phyloP scores from a whole-genome alignment of 2,888 invertebrate species.

The Phortica okadai region DNA sequence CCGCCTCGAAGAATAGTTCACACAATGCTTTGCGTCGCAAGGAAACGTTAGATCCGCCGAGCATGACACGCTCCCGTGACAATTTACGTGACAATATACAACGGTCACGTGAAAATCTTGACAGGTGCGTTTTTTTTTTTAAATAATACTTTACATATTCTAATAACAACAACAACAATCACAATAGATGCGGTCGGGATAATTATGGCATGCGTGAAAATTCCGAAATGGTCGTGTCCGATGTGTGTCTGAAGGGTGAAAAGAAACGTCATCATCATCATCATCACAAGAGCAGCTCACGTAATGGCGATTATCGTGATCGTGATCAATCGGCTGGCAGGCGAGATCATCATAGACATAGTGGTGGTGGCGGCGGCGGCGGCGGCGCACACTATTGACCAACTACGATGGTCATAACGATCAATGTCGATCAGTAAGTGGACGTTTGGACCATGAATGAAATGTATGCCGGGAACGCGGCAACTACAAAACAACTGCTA shows the following conservation, averaged over 20 bases:
- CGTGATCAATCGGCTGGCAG: constrained; percentile 73
- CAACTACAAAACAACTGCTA: constrained; percentile 6
- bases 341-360: constrained; percentile 75
- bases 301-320: constrained; percentile 75
- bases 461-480: constrained; percentile 36
- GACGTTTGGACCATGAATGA: constrained; percentile 24
- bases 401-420: constrained; percentile 76
- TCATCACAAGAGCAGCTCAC: constrained; percentile 75
- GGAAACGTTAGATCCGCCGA: constrained; percentile 84
- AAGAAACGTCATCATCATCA: constrained; percentile 77
- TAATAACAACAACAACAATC: no score
- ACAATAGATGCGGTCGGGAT: constrained; percentile 71
- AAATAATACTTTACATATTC: no score
- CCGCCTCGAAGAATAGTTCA: constrained; percentile 80
- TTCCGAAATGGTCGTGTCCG: constrained; percentile 86
- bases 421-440: constrained; percentile 74
- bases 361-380: constrained; percentile 66
- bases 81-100: constrained; percentile 75
- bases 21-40: constrained; percentile 82
- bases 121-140: constrained; percentile 65
- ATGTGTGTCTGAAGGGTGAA: constrained; percentile 78
- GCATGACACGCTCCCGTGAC: constrained; percentile 73
- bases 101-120: constrained; percentile 76
- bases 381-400: constrained; percentile 75
- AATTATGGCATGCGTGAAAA: constrained; percentile 82